Evolutionary conservation across 2,888 invertebrate species (phyloP).

Genomic region (Cecidostiba fungosa): DNA sequence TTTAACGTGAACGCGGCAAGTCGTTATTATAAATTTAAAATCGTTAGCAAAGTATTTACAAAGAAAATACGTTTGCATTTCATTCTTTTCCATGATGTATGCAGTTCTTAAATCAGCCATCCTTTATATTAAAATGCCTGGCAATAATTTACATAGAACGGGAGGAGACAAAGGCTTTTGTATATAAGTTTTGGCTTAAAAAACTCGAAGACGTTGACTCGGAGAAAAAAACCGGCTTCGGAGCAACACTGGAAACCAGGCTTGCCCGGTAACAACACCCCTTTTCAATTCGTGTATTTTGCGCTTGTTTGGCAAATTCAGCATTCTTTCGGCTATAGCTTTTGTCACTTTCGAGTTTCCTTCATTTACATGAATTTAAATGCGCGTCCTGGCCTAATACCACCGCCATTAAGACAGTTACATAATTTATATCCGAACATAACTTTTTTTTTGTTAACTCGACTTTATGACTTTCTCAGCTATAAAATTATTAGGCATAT

Average conservation of each 20-base stretch:
- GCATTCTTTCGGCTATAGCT: conserved; percentile 12
- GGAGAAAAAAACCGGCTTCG: conserved; percentile 39
- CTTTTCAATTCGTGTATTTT: conserved; percentile 30
- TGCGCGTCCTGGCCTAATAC: neutral
- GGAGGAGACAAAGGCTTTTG: conserved; percentile 35
- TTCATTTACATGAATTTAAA: conserved; percentile 10
- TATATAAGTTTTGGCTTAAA: conserved; percentile 9
- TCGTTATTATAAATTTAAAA: too few relatives aligned
- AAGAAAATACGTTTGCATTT: neutral
- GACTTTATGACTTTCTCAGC: conserved; percentile 38
- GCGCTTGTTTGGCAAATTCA: conserved; percentile 29
- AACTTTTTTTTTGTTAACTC: neutral
- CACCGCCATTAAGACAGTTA: conserved; percentile 31
- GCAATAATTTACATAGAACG: conserved; percentile 29
- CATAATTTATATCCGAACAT: conserved; percentile 26
- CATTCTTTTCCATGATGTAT: neutral
- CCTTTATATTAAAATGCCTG: conserved; percentile 7
- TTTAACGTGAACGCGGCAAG: too few relatives aligned
- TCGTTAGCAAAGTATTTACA: too few relatives aligned
- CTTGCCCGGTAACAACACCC: conserved; percentile 9
- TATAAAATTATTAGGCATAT: conserved; percentile 33
- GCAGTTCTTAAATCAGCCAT: neutral
- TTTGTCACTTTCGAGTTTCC: conserved; percentile 31
- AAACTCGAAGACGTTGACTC: conserved; percentile 1
- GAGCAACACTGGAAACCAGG: neutral